These are phyloP conservation scores for Montipora efflorescens DNA, from an alignment of 64 coral and sea anemone species.

Conservation along the genomic window DNA sequence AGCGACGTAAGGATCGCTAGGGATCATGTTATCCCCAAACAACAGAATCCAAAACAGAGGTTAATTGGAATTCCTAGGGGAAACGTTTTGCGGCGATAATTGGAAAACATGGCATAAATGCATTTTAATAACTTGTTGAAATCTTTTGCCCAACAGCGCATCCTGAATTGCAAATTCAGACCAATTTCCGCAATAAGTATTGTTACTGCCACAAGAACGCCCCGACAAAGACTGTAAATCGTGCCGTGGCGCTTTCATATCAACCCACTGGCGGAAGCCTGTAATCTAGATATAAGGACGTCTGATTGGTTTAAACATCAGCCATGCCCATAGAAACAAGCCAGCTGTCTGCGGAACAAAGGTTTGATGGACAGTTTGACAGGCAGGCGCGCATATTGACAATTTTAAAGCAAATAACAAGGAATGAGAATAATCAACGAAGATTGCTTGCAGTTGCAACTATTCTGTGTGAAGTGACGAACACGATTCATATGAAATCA, in stretches of 20 bases:
- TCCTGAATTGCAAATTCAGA: slow-evolving; percentile 55
- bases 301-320: slow-evolving; percentile 73
- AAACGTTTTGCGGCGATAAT: slow-evolving; percentile 81
- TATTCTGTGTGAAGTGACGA: slow-evolving; percentile 68
- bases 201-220: slow-evolving; percentile 36
- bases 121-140: slow-evolving; percentile 97
- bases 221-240: slow-evolving; percentile 54
- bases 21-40: background rate
- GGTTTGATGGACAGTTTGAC: slow-evolving; percentile 81
- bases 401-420: slow-evolving; percentile 77
- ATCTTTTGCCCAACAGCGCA: slow-evolving; percentile 41
- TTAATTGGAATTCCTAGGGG: slow-evolving; percentile 51
- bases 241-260: slow-evolving; percentile 69
- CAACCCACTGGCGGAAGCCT: slow-evolving; percentile 26
- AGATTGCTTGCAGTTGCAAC: slow-evolving; percentile 65
- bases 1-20: background rate
- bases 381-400: slow-evolving; percentile 70
- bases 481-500: slow-evolving; percentile 16
- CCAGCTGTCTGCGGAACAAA: slow-evolving; percentile 55
- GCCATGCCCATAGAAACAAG: slow-evolving; percentile 44
- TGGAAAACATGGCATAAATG: slow-evolving; percentile 80
- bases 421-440: slow-evolving; percentile 65
- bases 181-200: slow-evolving; percentile 47
- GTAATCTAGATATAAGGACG: slow-evolving; percentile 14
- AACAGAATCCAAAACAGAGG: slow-evolving; percentile 30